phyloP scores from a whole-genome alignment of 92 coral and sea anemone species.

The Nematostella vectensis region DNA sequence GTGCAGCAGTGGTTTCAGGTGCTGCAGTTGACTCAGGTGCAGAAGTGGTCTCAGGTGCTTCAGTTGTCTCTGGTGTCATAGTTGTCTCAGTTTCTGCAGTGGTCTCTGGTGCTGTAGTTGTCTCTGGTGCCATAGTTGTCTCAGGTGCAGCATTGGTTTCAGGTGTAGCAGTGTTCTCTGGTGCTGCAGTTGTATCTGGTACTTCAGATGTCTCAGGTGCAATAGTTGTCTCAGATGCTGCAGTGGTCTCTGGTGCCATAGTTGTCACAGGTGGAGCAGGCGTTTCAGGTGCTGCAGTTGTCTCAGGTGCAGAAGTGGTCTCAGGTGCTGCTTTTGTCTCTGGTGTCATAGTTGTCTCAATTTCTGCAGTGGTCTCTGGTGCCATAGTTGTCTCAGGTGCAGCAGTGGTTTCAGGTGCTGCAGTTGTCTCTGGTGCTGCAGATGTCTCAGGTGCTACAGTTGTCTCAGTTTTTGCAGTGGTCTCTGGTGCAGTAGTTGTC shows the following conservation, averaged over 20 bases:
- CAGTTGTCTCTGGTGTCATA: no score
- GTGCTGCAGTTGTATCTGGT: conserved; percentile 2
- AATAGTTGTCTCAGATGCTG: background rate
- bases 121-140: background rate
- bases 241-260: conserved; percentile 6
- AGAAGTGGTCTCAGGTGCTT: no score
- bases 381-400: conserved; percentile 2
- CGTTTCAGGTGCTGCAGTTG: conserved; percentile 6
- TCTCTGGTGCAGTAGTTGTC: conserved; percentile 5
- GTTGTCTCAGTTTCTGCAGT: conserved; percentile 3
- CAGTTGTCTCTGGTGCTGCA: conserved; percentile 1
- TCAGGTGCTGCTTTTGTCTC: background rate
- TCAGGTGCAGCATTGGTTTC: background rate
- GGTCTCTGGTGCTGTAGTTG: conserved; percentile 3
- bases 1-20: no score
- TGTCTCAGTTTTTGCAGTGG: conserved; percentile 7
- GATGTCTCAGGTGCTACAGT: conserved; percentile 9
- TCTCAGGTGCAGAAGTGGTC: background rate
- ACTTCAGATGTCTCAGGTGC: conserved; percentile 2
- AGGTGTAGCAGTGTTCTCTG: conserved; percentile 1
- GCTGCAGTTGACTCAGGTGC: no score
- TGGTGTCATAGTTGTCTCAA: background rate
- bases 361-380: background rate
- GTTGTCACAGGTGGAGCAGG: background rate
- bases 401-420: conserved; percentile 2